Percentiles rank a stretch among this genome's conserved stretches.
These are phyloP conservation scores for Coptotermes formosanus DNA, from an alignment of 1,140 invertebrate genomes.

Conservation along the genomic window DNA sequence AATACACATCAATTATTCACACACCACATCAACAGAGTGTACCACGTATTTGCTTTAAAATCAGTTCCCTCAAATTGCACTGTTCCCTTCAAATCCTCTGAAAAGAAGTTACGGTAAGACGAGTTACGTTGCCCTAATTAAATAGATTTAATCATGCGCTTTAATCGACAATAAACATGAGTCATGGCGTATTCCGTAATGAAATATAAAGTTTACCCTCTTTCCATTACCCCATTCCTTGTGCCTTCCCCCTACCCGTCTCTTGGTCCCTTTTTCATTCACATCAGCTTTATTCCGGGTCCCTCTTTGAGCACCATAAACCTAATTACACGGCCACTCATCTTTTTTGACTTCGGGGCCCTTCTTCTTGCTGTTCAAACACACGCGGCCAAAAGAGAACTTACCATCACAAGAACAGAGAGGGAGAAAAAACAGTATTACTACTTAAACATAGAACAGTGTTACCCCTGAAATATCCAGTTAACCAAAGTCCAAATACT, in stretches of 20 bases:
- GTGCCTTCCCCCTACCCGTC: neutral
- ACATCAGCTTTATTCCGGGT: neutral
- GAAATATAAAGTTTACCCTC: constrained; percentile 13
- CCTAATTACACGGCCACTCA: neutral
- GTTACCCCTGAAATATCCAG: neutral
- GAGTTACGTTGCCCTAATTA: neutral
- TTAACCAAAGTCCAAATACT: neutral
- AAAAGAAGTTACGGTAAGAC: neutral
- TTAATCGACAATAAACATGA: constrained; percentile 17
- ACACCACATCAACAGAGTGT: neutral
- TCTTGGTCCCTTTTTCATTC: neutral
- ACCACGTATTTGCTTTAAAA: neutral
- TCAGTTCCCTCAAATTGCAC: neutral
- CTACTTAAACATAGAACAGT: neutral
- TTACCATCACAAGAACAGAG: neutral
- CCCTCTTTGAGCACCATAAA: constrained; percentile 14
- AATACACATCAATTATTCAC: neutral
- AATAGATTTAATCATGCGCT: neutral
- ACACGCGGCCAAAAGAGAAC: neutral
- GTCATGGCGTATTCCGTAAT: constrained; percentile 11
- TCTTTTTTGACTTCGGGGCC: constrained; percentile 9
- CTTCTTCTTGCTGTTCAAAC: neutral
- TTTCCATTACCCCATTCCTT: constrained; percentile 9
- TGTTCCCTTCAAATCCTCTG: neutral
- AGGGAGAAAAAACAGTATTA: neutral